Percentiles rank a stretch among this genome's conserved stretches.
phyloP scores from a whole-genome alignment of 2,888 invertebrate species.

The Coenonympha arcania region DNA sequence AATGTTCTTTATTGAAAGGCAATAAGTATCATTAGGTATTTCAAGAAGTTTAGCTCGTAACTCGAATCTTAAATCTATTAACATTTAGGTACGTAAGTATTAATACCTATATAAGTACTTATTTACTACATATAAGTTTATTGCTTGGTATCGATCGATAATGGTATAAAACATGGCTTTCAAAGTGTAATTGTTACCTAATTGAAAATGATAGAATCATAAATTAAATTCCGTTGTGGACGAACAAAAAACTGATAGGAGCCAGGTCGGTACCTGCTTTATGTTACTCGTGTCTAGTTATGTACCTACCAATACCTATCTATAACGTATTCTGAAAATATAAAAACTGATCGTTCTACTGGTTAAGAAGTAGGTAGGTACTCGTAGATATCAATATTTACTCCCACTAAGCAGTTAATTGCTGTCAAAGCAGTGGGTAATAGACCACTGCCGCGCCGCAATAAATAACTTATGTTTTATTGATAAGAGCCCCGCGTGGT shows the following conservation, averaged over 20 bases:
- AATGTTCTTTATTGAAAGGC: too few species aligned
- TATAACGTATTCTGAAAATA: conserved; percentile 4
- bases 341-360: not conserved
- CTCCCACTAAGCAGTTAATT: conserved; percentile 17
- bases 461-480: conserved; percentile 68
- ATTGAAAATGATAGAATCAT: conserved; percentile 22
- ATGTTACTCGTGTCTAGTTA: conserved; percentile 8
- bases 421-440: conserved; percentile 23
- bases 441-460: conserved; percentile 49
- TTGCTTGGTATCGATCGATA: conserved; percentile 8
- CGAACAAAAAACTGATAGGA: conserved; percentile 19
- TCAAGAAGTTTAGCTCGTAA: too few species aligned
- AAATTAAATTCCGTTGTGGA: conserved; percentile 19
- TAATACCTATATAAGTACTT: not conserved
- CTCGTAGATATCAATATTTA: conserved; percentile 5
- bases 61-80: too few species aligned
- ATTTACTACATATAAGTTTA: not conserved
- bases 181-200: conserved; percentile 20
- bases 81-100: not conserved
- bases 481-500: conserved; percentile 57
- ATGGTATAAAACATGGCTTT: conserved; percentile 11
- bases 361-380: conserved; percentile 3
- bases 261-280: conserved; percentile 1
- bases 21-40: too few species aligned
- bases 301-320: not conserved